Evolutionary conservation across 2,113 vertebrate genomes (phyloP).

Genomic region (Chaetodon auriga): DNA sequence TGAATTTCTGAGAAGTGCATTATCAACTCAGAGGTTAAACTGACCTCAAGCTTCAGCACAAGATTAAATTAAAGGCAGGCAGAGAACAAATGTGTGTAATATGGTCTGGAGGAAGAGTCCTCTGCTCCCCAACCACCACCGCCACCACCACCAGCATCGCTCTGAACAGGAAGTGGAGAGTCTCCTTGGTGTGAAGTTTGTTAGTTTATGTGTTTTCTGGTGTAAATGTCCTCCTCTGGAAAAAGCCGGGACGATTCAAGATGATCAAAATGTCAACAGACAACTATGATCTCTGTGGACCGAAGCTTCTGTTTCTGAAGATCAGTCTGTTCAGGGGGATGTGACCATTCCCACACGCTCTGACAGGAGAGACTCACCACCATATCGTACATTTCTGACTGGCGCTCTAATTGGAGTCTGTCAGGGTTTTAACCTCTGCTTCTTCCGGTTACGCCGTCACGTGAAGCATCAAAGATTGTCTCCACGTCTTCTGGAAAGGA

Average conservation of each 20-base stretch:
- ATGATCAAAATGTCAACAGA: not conserved
- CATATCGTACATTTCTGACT: not conserved
- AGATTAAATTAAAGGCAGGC: conserved; percentile 50
- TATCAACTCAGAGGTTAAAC: conserved; percentile 58
- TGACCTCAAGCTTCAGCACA: conserved; percentile 30
- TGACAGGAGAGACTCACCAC: conserved; percentile 1
- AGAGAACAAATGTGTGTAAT: conserved; percentile 49
- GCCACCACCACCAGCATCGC: not conserved
- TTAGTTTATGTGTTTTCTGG: conserved; percentile 11
- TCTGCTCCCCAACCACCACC: no score
- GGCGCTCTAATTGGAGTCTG: conserved; percentile 11
- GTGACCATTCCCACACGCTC: not conserved
- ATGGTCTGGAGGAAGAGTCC: not conserved
- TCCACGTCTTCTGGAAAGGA: conserved; percentile 8
- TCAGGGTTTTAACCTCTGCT: not conserved
- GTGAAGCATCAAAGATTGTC: conserved; percentile 12
- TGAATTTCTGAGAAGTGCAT: conserved; percentile 43
- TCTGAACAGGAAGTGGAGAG: no score
- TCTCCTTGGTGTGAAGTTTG: not conserved
- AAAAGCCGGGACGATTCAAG: not conserved
- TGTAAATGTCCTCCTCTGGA: not conserved
- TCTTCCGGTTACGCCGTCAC: not conserved
- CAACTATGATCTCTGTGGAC: not conserved
- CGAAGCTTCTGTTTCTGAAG: not conserved
- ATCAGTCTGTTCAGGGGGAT: not conserved